Conservation (phyloP, 2,888 invertebrate genomes). For the Cordylochernes scorpioides region DNA sequence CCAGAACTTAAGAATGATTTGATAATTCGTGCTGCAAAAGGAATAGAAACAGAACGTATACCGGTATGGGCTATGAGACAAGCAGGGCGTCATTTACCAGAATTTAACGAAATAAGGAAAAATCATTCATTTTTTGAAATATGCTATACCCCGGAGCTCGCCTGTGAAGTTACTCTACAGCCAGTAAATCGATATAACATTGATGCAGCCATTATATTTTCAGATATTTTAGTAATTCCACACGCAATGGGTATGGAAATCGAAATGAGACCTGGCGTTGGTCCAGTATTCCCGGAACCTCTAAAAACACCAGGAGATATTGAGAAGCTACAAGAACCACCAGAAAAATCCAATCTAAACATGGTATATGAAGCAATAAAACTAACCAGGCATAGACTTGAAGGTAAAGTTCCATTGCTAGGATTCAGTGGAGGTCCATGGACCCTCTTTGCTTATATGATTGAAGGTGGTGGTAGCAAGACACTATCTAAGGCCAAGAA, state of each 20-base stretch:
- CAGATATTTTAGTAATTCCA: constrained; percentile 84
- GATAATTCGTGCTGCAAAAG: constrained; percentile 52
- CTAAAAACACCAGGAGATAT: no score
- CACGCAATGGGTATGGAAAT: constrained; percentile 67
- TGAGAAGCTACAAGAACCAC: no score
- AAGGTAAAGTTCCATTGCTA: constrained; percentile 74
- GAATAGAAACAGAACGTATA: constrained; percentile 44
- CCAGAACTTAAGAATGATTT: constrained; percentile 64
- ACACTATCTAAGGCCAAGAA: constrained; percentile 68
- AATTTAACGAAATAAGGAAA: constrained; percentile 46
- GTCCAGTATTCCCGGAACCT: constrained; percentile 67
- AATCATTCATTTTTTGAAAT: constrained; percentile 60
- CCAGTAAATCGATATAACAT: constrained; percentile 61
- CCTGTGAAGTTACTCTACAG: constrained; percentile 65
- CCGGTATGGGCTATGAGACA: constrained; percentile 98
- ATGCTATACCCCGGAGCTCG: constrained; percentile 61
- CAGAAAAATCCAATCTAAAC: no score
- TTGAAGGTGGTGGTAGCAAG: constrained; percentile 81
- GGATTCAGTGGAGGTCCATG: constrained; percentile 90
- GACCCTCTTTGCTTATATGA: constrained; percentile 93
- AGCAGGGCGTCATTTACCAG: constrained; percentile 80
- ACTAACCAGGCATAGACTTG: constrained; percentile 57
- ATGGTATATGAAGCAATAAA: constrained; percentile 84
- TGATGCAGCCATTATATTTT: constrained; percentile 95
- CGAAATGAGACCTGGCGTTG: constrained; percentile 67